These are phyloP conservation scores for Ageneiosus marmoratus DNA, from an alignment of 2,113 vertebrate species.

Conservation along the genomic window DNA sequence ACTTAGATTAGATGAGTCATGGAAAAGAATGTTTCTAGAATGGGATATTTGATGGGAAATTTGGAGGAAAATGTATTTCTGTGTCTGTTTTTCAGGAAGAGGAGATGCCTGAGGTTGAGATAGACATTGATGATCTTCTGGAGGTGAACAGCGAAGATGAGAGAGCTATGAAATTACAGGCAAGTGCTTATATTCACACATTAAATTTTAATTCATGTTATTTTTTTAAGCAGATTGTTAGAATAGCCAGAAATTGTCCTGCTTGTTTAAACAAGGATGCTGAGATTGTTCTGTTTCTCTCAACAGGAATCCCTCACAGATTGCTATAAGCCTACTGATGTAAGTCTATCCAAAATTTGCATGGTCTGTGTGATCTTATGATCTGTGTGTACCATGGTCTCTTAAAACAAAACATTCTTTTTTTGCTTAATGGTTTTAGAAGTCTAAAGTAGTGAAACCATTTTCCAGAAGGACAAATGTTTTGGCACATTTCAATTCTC, in stretches of 20 bases:
- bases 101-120: slow-evolving; percentile 98
- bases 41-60: neutral
- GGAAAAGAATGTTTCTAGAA: neutral
- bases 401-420: neutral
- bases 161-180: slow-evolving; percentile 90
- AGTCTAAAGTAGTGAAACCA: neutral
- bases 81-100: slow-evolving; percentile 81
- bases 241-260: neutral
- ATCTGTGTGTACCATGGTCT: neutral
- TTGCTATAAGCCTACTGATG: slow-evolving; percentile 89
- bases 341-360: slow-evolving; percentile 62
- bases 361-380: no score
- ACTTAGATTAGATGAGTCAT: neutral
- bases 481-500: neutral
- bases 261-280: neutral
- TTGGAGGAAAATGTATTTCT: neutral
- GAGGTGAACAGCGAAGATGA: slow-evolving; percentile 93
- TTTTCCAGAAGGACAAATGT: neutral
- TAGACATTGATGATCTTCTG: slow-evolving; percentile 94
- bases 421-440: neutral
- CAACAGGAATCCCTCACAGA: slow-evolving; percentile 83
- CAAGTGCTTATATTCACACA: slow-evolving; percentile 51
- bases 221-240: neutral
- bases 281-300: slow-evolving; percentile 17
- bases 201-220: neutral